These are phyloP conservation scores for Bactericera cockerelli DNA, from an alignment of 1,140 invertebrate genomes.

Conservation along the genomic window DNA sequence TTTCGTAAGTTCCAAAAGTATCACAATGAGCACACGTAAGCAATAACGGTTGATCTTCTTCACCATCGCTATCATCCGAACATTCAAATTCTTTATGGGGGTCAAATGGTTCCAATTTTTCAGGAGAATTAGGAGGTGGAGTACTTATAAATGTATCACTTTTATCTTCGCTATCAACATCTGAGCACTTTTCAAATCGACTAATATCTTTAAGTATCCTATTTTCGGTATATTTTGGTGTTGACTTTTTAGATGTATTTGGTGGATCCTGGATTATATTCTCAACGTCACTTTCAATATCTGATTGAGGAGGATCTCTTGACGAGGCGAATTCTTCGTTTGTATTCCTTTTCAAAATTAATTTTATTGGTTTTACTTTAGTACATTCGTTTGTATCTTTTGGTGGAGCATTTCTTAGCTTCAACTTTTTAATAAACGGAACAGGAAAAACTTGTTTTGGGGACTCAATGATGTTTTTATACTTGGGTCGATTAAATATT, in stretches of 20 bases:
- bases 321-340: neutral
- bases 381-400: neutral
- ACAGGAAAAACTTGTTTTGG: neutral
- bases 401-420: neutral
- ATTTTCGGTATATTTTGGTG: too few relatives aligned
- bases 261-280: neutral
- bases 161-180: too few relatives aligned
- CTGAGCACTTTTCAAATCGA: too few relatives aligned
- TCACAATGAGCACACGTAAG: neutral
- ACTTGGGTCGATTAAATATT: neutral
- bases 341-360: neutral
- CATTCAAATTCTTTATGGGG: constrained; percentile 6
- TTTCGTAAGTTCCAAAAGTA: neutral
- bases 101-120: neutral
- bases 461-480: neutral
- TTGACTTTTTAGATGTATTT: too few relatives aligned
- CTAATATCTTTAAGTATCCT: too few relatives aligned
- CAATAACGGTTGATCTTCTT: neutral
- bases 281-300: constrained; percentile 1
- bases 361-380: neutral
- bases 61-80: neutral
- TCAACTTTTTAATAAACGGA: neutral
- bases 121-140: neutral
- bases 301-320: neutral
- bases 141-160: too few relatives aligned